Base-by-base conservation (phyloP, 1,140 invertebrate species). In the Cylas formicarius region DNA sequence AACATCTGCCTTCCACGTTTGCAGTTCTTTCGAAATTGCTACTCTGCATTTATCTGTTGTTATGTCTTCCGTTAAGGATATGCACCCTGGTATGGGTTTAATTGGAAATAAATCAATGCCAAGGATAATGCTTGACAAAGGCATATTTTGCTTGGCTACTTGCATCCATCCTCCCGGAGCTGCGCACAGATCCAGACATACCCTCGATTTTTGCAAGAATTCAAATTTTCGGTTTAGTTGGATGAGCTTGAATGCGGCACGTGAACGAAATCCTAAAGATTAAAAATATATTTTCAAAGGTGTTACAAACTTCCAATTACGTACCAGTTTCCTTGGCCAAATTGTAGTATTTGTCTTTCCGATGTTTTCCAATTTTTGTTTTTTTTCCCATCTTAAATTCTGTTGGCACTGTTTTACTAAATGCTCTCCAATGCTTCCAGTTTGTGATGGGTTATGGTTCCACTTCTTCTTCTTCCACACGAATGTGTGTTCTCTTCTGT, bases 161-260 rank as follows among this genome's bases (percentile, higher is more conserved):
- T 99, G 97, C 80, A 99, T 91, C 97, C 97, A 99, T 58, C 97
- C 96, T 66, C 97, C 97, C 5, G 97, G 97, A 5, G 97, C 97
- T 13, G 97, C 97, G 72, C 97, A 99, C 24, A 99, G 72, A 79
- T 99, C 97, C 50, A 99, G 80, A 51, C 93, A 87, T 73, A 98
- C 91, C 75, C 89, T 75, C 7, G 93, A 91, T 59, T 85, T 88
- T 76, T 98, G 90, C 1, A 99, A 69, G 71, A 99, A 99, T 44
- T 94, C 87, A 73, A 92, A 99, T 65, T 96, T 96, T 55, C 94
- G 74, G 67, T 99, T 99, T 20, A 99, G 64, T 65, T 99, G 97
- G 44, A 99, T 90, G 50, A 99, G 81, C 61, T 99, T 99, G 67
- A 99, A 99, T 17, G 97, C 91, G 53, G 97, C 91, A 72, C 97